Percentiles rank a stretch among this genome's conserved stretches.
These are phyloP conservation scores for Cherax quadricarinatus DNA, from an alignment of 1,140 invertebrate genomes.

Conservation along the genomic window DNA sequence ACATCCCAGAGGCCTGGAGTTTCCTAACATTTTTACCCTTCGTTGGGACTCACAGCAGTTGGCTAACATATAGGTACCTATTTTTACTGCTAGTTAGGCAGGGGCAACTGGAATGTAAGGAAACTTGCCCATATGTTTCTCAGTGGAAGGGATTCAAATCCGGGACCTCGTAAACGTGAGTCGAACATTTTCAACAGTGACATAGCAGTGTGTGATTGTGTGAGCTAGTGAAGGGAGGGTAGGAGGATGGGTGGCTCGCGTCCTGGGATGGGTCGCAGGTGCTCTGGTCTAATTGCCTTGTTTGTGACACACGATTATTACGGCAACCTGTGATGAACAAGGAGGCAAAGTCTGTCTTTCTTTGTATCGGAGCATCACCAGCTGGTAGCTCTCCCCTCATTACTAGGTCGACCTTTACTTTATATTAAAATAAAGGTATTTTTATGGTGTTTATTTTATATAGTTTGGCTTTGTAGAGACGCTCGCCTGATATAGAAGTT, in stretches of 20 bases:
- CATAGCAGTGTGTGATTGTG: background rate
- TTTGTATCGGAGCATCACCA: background rate
- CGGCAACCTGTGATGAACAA: background rate
- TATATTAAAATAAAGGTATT: background rate
- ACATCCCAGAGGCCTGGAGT: too few species aligned
- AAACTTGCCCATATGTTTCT: too few species aligned
- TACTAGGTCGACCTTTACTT: background rate
- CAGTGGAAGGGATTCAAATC: too few species aligned
- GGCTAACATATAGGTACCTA: too few species aligned
- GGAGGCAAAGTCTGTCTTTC: background rate
- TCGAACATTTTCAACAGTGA: too few species aligned
- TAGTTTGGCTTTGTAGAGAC: too few species aligned
- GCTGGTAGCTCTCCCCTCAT: background rate
- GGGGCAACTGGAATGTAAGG: too few species aligned
- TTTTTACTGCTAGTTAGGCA: too few species aligned
- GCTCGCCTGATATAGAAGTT: too few species aligned
- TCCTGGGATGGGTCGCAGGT: background rate
- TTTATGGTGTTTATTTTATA: background rate
- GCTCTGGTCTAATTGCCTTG: conserved; percentile 14
- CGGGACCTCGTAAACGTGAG: too few species aligned
- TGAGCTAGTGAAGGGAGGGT: background rate
- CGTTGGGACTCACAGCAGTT: too few species aligned
- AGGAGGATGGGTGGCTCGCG: background rate
- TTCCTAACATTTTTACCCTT: too few species aligned
- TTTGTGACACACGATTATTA: background rate